phyloP scores from a whole-genome alignment of 2,797 vertebrate genomes.

The Sebastes iracundus region DNA sequence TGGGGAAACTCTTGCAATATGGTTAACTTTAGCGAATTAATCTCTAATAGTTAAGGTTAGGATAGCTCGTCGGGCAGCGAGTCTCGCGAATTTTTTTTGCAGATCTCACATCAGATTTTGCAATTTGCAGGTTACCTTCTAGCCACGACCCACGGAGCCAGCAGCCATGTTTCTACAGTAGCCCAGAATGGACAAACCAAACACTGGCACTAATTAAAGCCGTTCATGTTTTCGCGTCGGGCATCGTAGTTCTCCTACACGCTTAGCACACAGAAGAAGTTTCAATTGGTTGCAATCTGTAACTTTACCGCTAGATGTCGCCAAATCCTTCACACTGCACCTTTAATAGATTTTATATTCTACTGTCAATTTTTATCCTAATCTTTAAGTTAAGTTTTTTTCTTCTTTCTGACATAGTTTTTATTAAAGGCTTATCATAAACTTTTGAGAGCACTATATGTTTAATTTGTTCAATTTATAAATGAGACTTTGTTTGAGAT shows the following conservation, averaged over 20 bases:
- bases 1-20: no score
- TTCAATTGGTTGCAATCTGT: background rate
- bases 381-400: background rate
- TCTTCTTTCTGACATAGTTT: background rate
- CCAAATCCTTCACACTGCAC: background rate
- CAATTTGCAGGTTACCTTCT: background rate
- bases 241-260: background rate
- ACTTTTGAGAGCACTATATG: background rate
- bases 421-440: background rate
- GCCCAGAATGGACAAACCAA: background rate
- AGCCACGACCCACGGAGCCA: background rate
- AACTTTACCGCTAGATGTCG: background rate
- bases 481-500: background rate
- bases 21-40: no score
- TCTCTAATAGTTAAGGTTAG: no score
- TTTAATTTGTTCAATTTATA: background rate
- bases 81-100: no score
- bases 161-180: background rate
- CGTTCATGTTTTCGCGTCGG: background rate
- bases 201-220: background rate
- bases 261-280: background rate
- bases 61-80: no score
- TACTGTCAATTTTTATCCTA: background rate
- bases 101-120: background rate
- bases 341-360: background rate